These are phyloP conservation scores for Chrysemys picta DNA, from an alignment of 2,113 vertebrate genomes.

Conservation along the genomic window DNA sequence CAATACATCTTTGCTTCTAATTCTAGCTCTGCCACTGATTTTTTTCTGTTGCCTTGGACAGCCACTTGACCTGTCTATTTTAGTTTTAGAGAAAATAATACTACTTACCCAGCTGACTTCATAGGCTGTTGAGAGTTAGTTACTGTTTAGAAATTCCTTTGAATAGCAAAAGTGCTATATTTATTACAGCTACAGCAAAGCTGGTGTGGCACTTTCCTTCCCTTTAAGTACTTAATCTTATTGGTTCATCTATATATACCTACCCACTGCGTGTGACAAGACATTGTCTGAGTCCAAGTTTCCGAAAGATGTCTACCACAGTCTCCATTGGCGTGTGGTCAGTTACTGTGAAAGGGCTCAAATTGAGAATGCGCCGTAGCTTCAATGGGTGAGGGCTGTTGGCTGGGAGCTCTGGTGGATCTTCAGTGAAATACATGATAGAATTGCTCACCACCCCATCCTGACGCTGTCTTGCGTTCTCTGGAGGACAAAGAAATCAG, in stretches of 20 bases:
- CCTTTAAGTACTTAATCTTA: not conserved
- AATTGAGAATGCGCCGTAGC: conserved; percentile 93
- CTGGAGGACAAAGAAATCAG: conserved; percentile 69
- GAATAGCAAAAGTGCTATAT: not conserved
- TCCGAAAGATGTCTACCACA: conserved; percentile 97
- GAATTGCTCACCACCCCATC: conserved; percentile 99
- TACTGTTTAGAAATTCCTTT: not conserved
- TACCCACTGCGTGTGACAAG: conserved; percentile 97
- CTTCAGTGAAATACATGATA: conserved; percentile 95
- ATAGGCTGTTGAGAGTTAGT: not conserved
- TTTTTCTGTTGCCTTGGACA: not conserved
- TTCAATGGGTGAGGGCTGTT: conserved; percentile 93
- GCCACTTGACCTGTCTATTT: accelerated
- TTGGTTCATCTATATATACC: conserved; percentile 32
- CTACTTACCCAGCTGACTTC: not conserved
- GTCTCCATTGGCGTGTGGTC: conserved; percentile 99
- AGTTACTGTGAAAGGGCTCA: conserved; percentile 99
- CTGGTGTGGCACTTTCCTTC: not conserved
- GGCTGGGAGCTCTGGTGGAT: conserved; percentile 89
- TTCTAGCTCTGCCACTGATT: not conserved
- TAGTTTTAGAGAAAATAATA: not conserved
- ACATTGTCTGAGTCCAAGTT: conserved; percentile 96
- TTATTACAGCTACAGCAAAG: not conserved
- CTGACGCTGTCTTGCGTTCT: conserved; percentile 95
- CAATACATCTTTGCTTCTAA: not conserved